Evolutionary conservation across 2,888 invertebrate genomes (phyloP).

Genomic region (Thereva unica): DNA sequence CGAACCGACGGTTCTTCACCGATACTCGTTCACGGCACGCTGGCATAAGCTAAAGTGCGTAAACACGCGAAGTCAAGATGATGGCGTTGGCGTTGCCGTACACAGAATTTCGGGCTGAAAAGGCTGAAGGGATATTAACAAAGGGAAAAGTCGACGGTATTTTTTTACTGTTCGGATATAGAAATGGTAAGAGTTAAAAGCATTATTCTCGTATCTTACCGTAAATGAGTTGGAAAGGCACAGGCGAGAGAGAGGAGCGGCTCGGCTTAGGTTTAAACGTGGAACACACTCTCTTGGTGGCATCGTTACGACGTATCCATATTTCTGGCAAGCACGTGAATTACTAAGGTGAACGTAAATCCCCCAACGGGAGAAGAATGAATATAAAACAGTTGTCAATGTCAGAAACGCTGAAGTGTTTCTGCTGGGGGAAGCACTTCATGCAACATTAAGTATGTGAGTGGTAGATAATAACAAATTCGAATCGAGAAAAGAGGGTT

Average conservation of each 20-base stretch:
- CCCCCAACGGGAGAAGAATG: constrained; percentile 36
- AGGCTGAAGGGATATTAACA: no score
- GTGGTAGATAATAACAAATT: not conserved
- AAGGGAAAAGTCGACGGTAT: no score
- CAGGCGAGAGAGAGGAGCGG: constrained; percentile 6
- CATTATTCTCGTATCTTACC: no score
- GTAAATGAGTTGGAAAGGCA: not conserved
- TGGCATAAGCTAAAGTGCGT: no score
- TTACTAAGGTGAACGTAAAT: constrained; percentile 36
- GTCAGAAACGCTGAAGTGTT: constrained; percentile 22
- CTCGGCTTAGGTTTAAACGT: constrained; percentile 16
- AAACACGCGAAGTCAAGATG: no score
- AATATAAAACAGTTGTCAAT: constrained; percentile 38
- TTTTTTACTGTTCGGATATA: no score
- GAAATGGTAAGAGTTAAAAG: no score
- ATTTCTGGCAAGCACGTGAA: constrained; percentile 35
- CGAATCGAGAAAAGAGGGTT: not conserved
- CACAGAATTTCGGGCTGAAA: no score
- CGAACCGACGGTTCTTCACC: no score
- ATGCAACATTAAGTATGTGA: no score
- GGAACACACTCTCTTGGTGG: constrained; percentile 3
- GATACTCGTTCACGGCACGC: no score
- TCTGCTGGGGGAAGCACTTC: not conserved
- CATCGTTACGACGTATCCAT: constrained; percentile 14
- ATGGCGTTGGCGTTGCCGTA: no score